Evolutionary conservation across 2,113 vertebrate species (phyloP).

Genomic region (Neodon shergylaensis): DNA sequence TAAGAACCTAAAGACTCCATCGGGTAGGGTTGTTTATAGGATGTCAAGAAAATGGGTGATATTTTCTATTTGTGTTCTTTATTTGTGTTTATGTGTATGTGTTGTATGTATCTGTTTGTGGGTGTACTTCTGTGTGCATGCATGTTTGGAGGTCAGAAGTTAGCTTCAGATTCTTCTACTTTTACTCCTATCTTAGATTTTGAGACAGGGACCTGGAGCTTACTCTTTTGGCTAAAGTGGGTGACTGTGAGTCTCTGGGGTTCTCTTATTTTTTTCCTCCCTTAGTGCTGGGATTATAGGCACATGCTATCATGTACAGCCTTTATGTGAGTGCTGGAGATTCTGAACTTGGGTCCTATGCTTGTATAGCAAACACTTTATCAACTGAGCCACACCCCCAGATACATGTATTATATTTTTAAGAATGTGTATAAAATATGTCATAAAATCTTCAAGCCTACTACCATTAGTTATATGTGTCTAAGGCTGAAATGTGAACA

Average conservation of each 20-base stretch:
- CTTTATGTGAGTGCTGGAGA: neutral
- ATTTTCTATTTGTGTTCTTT: neutral
- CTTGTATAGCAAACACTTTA: neutral
- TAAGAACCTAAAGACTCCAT: neutral
- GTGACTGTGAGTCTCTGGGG: neutral
- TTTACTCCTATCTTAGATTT: neutral
- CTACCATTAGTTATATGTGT: neutral
- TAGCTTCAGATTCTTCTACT: neutral
- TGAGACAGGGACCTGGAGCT: neutral
- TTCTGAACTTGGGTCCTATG: neutral
- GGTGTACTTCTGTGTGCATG: neutral
- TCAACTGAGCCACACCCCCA: no score
- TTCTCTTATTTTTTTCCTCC: neutral
- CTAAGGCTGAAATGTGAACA: slow-evolving; percentile 16
- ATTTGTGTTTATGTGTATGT: neutral
- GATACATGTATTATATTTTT: neutral
- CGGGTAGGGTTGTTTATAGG: neutral
- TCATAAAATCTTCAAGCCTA: slow-evolving; percentile 6
- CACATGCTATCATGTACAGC: neutral
- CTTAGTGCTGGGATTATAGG: neutral
- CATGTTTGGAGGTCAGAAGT: neutral
- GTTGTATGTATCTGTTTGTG: neutral
- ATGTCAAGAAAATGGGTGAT: neutral
- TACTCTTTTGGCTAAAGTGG: neutral
- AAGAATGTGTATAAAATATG: neutral